These are phyloP conservation scores for Lytechinus pictus DNA, from an alignment of 35 echinoderm and acorn worm genomes.

Conservation along the genomic window DNA sequence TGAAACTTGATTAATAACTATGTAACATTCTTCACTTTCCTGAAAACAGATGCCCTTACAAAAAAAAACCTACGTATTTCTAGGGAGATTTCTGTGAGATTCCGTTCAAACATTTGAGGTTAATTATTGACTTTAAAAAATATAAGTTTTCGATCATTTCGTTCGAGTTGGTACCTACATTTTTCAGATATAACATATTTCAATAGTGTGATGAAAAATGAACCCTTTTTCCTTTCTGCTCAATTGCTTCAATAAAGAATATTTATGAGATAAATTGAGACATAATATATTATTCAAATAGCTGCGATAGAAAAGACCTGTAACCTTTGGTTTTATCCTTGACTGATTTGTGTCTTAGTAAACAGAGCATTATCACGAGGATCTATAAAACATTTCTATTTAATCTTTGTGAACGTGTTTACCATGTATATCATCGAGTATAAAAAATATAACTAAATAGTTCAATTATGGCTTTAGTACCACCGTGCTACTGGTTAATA, in stretches of 20 bases:
- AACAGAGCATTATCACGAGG: not conserved
- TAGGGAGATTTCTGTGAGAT: too few relatives aligned
- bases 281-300: not conserved
- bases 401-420: not conserved
- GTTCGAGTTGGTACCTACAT: not conserved
- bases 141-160: not conserved
- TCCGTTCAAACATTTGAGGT: not conserved
- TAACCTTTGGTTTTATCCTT: not conserved
- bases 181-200: not conserved
- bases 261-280: not conserved
- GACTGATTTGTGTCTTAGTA: not conserved
- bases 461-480: not conserved
- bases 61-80: too few relatives aligned
- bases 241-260: not conserved
- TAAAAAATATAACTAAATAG: not conserved
- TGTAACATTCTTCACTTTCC: too few relatives aligned
- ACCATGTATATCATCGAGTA: not conserved
- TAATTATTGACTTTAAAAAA: not conserved
- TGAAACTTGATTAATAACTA: too few relatives aligned
- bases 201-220: not conserved
- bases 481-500: not conserved
- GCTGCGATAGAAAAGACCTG: not conserved
- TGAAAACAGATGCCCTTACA: too few relatives aligned
- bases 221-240: not conserved
- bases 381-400: not conserved